Evolutionary conservation across 2,797 vertebrate genomes (phyloP), one percentile per base, ranked within the genome.

Genomic region (Cichlasoma orientale): DNA sequence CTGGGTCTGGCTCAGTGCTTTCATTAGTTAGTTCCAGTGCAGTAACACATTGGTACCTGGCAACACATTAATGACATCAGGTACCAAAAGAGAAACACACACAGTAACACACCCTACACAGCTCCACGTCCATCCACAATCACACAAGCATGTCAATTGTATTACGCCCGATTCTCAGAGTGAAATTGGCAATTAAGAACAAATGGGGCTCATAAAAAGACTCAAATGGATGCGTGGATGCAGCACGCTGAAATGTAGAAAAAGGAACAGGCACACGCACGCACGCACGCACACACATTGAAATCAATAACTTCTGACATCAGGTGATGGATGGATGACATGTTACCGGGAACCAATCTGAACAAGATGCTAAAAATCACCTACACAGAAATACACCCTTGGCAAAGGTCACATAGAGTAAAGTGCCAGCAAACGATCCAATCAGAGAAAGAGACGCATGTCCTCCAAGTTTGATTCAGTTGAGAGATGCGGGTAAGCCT

Each of bases 391-490:
- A 88, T 70, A 92, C 90, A 92, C 90, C 89, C 93, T 92, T 94
- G 93, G 94, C 93, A 94, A 94, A 93, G 90, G 92, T 94, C 92
- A 93, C 93, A 83, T 88, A 84, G 91, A 94, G 90, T 94, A 93
- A 95, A 95, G 94, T 95, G 93, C 91, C 93, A 93, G 92, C 87
- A 92, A 93, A 93, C 84, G 69, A 93, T 93, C 92, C 90, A 89
- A 87, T 91, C 85, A 77, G 86, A 90, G 91, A 91, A 88, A 90
- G 83, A 90, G 85, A 90, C 47, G 74, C 2, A 25, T 78, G 82
- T 85, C 81, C 78, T 83, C 82, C 78, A 41, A 77, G 86, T 87
- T 83, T 91, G 86, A 82, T 74, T 86, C 80, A 61, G 78, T 74
- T 63, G 79, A 59, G 68, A 58, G 72, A 53, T 53, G 80, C 36